Base-by-base conservation (phyloP, 2,797 vertebrate species). In the Phataginus tetradactyla region DNA sequence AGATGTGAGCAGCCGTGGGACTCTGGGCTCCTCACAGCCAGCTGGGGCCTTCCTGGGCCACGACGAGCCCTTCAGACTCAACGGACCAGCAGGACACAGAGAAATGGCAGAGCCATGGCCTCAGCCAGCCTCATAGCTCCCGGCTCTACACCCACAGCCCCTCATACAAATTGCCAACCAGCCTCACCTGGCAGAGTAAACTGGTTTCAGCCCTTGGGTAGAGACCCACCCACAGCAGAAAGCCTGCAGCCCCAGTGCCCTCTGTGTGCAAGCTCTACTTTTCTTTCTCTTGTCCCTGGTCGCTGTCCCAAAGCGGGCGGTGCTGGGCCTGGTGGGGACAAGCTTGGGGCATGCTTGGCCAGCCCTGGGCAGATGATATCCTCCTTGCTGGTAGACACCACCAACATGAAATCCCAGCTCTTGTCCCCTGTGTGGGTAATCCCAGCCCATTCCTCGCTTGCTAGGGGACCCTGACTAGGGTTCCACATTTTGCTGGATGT, bases 81-180 rank as follows among this genome's bases (percentile, higher is more conserved):
- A 75, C 29, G 1, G 18, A n/a, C 7, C 29, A 27, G 21, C 45
- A 20, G 14, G 57, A 72, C 49, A 51, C 61, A 61, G 63, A 74
- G 53, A 11, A 21, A 1, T 4, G 12, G 32, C 45, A 9, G 11
- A 29, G 69, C 66, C 64, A 13, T 1, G 7, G 55, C 57, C 39
- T 21, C 72, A 4, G 85, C 25, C 4, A 45, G 25, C n/a, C 21
- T 29, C 69, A 3, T 1, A 2, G 23, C 42, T 21, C 69, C 32
- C 7, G 34, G 80, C 57, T 32, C 2, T 61, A 3, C 14, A 37
- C 7, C 34, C 21, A 13, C 10, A 12, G 10, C 0, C 27, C 11
- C 0, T 0, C 4, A 0, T 0, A 25, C 2, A 14, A 14, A 3
- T 13, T n/a, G 13, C 49, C 49, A 14, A 0, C 49, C 15, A 2